A percentile compares a stretch with the other conserved stretches of the same genome.
Evolutionary conservation across 2,797 vertebrate genomes (phyloP).

Genomic region (Anguilla anguilla): DNA sequence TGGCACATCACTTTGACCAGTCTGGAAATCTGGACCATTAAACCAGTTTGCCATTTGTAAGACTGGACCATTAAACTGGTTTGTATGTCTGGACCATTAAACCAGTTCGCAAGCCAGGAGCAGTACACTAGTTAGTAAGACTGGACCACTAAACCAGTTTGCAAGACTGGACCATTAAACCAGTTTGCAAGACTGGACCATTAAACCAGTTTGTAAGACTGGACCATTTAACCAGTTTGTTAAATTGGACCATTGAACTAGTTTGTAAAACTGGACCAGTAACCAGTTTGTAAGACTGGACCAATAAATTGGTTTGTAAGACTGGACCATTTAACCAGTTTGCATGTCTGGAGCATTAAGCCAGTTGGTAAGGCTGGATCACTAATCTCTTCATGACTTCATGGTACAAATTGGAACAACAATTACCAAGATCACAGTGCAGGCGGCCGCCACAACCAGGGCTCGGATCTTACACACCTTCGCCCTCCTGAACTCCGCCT

Average conservation of each 20-base stretch:
- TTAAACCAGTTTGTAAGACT: conserved; percentile 49
- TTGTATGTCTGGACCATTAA: background rate
- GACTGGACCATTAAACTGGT: background rate
- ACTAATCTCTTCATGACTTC: conserved; percentile 70
- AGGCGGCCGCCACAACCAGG: conserved; percentile 75
- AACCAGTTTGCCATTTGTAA: background rate
- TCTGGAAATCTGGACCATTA: too few relatives aligned
- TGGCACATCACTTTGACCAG: background rate
- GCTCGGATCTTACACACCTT: conserved; percentile 91
- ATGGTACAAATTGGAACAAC: conserved; percentile 89
- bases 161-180: background rate
- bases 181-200: conserved; percentile 43
- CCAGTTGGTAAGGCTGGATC: conserved; percentile 33
- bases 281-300: conserved; percentile 38
- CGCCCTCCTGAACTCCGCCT: conserved; percentile 83
- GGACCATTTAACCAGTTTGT: conserved; percentile 42
- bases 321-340: conserved; percentile 54
- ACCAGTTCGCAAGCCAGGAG: background rate
- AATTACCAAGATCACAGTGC: conserved; percentile 85
- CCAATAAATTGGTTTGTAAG: conserved; percentile 41
- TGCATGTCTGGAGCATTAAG: conserved; percentile 43
- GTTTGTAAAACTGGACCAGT: background rate
- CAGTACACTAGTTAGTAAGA: background rate
- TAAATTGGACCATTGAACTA: background rate
- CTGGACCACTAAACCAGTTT: background rate